These are phyloP conservation scores for Dermochelys coriacea DNA, from an alignment of 2,797 vertebrate genomes.

Conservation along the genomic window DNA sequence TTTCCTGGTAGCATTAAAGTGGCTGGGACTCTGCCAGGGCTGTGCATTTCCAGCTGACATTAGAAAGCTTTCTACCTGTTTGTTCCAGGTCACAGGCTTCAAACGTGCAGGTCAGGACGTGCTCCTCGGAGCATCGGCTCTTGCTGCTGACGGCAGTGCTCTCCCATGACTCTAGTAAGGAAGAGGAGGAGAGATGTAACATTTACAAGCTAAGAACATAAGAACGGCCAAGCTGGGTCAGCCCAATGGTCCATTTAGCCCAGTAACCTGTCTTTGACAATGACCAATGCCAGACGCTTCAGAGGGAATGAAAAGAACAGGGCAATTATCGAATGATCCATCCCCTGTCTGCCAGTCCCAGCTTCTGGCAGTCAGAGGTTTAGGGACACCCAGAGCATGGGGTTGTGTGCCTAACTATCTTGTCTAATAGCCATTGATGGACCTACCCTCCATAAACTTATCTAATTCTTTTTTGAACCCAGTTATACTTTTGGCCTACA, in stretches of 20 bases:
- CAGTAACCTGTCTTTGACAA: background rate
- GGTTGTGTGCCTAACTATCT: background rate
- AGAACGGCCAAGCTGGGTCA: background rate
- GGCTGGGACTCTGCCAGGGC: background rate
- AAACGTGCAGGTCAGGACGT: slow-evolving; percentile 76
- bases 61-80: slow-evolving; percentile 70
- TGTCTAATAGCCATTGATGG: background rate
- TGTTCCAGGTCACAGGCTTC: slow-evolving; percentile 76
- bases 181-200: background rate
- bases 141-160: slow-evolving; percentile 12
- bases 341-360: background rate
- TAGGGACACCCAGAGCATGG: background rate
- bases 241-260: background rate
- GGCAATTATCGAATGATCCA: background rate
- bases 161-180: slow-evolving; percentile 51
- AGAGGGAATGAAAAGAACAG: background rate
- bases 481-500: background rate
- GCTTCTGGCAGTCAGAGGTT: background rate
- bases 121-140: slow-evolving; percentile 69
- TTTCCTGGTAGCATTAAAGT: background rate
- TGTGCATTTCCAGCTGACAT: background rate
- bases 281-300: background rate
- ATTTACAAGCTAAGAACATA: background rate
- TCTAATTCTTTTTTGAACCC: background rate
- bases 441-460: background rate